Conservation (phyloP, 2,113 vertebrate genomes). For the Hylia prasina region DNA sequence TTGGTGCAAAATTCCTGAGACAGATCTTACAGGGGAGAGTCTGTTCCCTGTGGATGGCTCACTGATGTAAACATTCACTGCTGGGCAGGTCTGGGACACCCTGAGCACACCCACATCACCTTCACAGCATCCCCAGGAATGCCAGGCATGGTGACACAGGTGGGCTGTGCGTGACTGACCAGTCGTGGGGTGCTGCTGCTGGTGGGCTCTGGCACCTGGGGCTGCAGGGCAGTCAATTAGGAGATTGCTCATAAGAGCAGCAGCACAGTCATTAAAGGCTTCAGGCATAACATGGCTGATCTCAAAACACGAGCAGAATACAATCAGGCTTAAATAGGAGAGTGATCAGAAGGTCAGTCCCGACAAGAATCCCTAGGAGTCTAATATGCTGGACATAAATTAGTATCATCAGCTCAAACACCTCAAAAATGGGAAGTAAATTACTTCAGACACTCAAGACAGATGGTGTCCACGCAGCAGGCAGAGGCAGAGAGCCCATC, state of each 20-base stretch:
- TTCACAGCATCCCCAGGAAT: neutral
- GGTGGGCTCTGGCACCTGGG: neutral
- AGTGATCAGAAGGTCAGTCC: neutral
- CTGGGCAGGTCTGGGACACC: neutral
- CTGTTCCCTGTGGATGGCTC: neutral
- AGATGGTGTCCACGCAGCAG: neutral
- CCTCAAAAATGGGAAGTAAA: slow-evolving; percentile 38
- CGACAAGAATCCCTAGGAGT: neutral
- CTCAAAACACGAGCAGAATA: neutral
- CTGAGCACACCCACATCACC: neutral
- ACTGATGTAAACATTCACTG: neutral
- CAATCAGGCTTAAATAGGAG: neutral
- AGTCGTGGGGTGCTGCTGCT: accelerated
- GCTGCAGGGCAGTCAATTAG: neutral
- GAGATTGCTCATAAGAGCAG: neutral
- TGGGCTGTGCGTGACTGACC: neutral
- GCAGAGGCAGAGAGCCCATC: neutral
- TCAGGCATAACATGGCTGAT: neutral
- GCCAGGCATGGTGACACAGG: accelerated
- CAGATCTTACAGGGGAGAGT: neutral
- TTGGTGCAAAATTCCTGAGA: neutral
- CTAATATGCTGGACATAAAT: slow-evolving; percentile 16
- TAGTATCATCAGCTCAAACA: slow-evolving; percentile 29
- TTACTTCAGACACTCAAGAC: slow-evolving; percentile 15
- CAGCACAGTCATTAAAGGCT: neutral